Conservation (phyloP, 1,140 invertebrate species). For the Macrobrachium rosenbergii region DNA sequence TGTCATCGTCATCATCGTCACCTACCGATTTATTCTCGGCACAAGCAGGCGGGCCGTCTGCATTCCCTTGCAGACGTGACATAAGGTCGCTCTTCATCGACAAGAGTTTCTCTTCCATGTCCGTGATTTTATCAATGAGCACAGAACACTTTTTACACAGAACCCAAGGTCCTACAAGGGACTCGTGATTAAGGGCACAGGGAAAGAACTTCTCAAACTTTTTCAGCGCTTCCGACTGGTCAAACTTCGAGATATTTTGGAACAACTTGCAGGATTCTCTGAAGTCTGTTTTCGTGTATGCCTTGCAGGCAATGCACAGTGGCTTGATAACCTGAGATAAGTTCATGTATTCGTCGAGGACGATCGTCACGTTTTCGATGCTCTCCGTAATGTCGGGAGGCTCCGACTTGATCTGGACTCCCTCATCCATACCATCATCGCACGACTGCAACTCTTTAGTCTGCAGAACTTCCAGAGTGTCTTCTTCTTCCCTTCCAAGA, state of each 20-base stretch:
- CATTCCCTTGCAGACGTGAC: conserved; percentile 23
- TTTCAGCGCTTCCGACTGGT: conserved; percentile 32
- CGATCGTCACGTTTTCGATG: conserved; percentile 43
- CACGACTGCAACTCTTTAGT: neutral
- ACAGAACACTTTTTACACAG: conserved; percentile 47
- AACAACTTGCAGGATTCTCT: conserved; percentile 46
- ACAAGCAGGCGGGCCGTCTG: neutral
- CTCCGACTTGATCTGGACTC: conserved; percentile 39
- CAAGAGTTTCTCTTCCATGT: conserved; percentile 50
- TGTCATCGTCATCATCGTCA: neutral
- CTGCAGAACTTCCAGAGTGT: neutral
- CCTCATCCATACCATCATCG: neutral
- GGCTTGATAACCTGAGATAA: conserved; percentile 38
- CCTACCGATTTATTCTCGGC: neutral
- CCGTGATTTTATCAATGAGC: conserved; percentile 54
- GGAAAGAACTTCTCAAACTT: conserved; percentile 53
- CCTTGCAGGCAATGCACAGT: conserved; percentile 43
- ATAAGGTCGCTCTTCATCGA: conserved; percentile 43
- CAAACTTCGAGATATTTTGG: conserved; percentile 31
- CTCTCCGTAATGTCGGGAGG: conserved; percentile 29
- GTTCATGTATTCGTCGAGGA: conserved; percentile 37
- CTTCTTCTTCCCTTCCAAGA: conserved; percentile 40
- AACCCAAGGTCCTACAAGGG: conserved; percentile 42
- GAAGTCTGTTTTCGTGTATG: conserved; percentile 37
- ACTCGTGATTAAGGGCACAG: conserved; percentile 25